Conservation (phyloP, 1,140 invertebrate genomes). For the honey bee (Apis mellifera) region Amel_HAv3.1 CM009941.2:5536001-5536500, state of each 20-base stretch:
- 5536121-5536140: constrained; percentile 13
- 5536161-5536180: constrained; percentile 30
- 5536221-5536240: constrained; percentile 9
- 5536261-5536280: constrained; percentile 27
- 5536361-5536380: neutral
- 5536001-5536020: neutral
- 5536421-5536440: constrained; percentile 1
- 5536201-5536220: neutral
- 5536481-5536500: neutral
- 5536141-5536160: constrained; percentile 9
- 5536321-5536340: constrained; percentile 16
- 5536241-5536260: constrained; percentile 38
- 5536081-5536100: neutral
- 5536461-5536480: neutral
- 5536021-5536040: neutral
- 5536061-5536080: neutral
- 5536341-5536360: constrained; percentile 9
- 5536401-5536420: neutral
- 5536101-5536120: neutral
- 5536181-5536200: constrained; percentile 20
- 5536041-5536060: neutral
- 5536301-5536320: constrained; percentile 27
- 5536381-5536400: constrained; percentile 6
- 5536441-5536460: constrained; percentile 25
- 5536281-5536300: constrained; percentile 29